Base-by-base conservation (phyloP, 2,113 vertebrate genomes). In the Crotalus tigris region DNA sequence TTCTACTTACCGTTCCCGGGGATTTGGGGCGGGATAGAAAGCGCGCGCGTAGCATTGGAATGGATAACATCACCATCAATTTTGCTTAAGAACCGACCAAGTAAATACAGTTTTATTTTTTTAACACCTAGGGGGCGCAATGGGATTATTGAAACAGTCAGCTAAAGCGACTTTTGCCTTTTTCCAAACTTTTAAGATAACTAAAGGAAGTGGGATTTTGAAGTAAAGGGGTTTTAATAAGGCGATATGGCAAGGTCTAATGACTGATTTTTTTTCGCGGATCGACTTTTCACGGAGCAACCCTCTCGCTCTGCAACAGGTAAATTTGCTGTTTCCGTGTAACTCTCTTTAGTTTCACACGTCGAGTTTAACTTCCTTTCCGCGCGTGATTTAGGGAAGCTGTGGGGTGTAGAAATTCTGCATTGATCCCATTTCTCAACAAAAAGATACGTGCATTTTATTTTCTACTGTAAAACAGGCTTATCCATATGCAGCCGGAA, bases 61-160 rank as follows among this genome's bases (percentile, higher is more conserved):
- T 64, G 61, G 64, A 69, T 33, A 69, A 69, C 13, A 69, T 69
- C 64, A 15, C 15, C 13, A 1, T 29, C n/a, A 33, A 39, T 85
- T 49, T 57, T 58, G 24, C 53, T 49, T 12, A 26, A 53, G 13
- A 81, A 44, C 75, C 33, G 33, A 81, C 17, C n/a, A 58, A 81
- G 6, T 55, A 5, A 75, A 2, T 9, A 15, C 44, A 39, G 19
- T 94, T 91, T 96, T 94, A 92, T 19, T 58, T 3, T 90, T 93
- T 59, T 33, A 69, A 94, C 91, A 94, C 3, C 94, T 95, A 97
- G 96, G 96, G 95, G 96, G 96, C 95, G 96, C 96, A 92, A 91
- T 94, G 93, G 96, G 92, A 96, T 96, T 89, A 93, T 13, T 90
- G 39, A 94, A 95, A 2, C 19, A 85, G 1, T 29, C 3, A n/a